Base-by-base conservation (phyloP, 2,113 vertebrate species). In the Osmerus eperlanus region DNA sequence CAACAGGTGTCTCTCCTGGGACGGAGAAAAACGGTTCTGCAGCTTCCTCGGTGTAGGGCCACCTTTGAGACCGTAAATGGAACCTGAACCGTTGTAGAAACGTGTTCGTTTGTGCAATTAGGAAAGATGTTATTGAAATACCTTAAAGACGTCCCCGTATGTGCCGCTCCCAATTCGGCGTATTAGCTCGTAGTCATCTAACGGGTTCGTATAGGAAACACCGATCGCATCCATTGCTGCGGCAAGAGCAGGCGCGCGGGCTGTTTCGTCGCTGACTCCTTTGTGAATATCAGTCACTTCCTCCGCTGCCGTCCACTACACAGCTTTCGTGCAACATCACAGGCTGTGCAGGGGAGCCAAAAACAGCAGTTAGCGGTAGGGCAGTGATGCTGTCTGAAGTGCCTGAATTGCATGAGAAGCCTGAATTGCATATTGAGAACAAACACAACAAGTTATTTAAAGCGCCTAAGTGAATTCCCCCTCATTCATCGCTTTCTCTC, bases 81-180 rank as follows among this genome's bases (percentile, higher is more conserved):
- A 62, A 62, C 12, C 16, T 67, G 13, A 16, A 54, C 19, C 7
- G 11, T 25, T 54, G 12, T 23, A 1, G 19, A 9, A 14, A 23
- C 51, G 68, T 2, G 21, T 25, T 32, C 18, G 64, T 19, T 2
- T 1, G 16, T 52, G 4, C 8, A 6, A 23, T 4, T 23, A 13
- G 23, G 1, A 19, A 23, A 12, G 4, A 41, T 11, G 13, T 47
- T 47, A 12, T 4, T 4, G 21, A 63, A 55, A 76, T 88, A 93
- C 92, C 92, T 93, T 92, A 70, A 91, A 93, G 61, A 93, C 92
- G 71, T 93, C 92, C 36, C 92, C 92, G 77, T 93, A 92, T 9
- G 92, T 93, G 53, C 92, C 92, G 59, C 91, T 89, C 9, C 92
- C 92, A n/a, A 92, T 90, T 65, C 92, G 89, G 68, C 90, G 89